These are phyloP conservation scores for Sacculina carcini DNA, from an alignment of 2,888 invertebrate species.

Conservation along the genomic window DNA sequence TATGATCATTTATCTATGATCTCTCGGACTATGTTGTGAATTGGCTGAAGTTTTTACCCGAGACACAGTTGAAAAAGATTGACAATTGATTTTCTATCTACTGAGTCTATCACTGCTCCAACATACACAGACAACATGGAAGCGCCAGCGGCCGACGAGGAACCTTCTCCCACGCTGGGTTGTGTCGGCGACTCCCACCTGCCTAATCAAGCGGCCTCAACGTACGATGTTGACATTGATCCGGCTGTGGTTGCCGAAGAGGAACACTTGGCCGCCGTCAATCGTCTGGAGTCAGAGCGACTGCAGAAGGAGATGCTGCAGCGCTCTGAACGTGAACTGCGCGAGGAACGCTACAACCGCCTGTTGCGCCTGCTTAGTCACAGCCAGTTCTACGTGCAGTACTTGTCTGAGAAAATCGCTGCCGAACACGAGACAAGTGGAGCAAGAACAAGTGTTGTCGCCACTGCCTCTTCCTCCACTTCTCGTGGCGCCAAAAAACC, in stretches of 20 bases:
- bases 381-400: constrained; percentile 16
- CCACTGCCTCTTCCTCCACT: not conserved
- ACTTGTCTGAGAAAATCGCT: constrained; percentile 14
- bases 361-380: constrained; percentile 15
- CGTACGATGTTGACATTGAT: not conserved
- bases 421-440: constrained; percentile 8
- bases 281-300: not conserved
- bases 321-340: not conserved
- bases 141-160: no score
- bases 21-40: no score
- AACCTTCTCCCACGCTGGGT: no score
- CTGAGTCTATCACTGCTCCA: no score
- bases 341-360: constrained; percentile 13
- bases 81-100: no score
- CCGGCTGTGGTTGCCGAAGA: not conserved
- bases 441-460: not conserved
- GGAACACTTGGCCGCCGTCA: not conserved
- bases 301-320: not conserved
- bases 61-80: no score
- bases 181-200: no score
- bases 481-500: not conserved
- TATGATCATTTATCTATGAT: no score
- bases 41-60: no score
- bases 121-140: no score
- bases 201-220: not conserved